Base-by-base conservation (phyloP, 2,888 invertebrate genomes). In the Tortrix viridana region DNA sequence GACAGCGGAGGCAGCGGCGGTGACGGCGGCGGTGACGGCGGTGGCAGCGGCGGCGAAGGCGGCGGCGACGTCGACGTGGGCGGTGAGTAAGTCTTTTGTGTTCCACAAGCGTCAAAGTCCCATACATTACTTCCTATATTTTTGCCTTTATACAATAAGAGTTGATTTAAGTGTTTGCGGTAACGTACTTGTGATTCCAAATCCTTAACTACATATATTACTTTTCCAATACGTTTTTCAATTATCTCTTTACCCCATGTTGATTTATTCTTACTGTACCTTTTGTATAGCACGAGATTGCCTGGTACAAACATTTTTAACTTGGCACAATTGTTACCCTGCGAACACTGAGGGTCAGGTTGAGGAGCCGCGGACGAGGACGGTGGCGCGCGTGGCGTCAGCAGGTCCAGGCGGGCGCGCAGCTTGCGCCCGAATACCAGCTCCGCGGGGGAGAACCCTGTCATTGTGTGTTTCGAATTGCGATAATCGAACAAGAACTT, bases 371-470 rank as follows among this genome's bases (percentile, higher is more conserved):
- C 16, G 5, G 56, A 56, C 9, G 32, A 18, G 12, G 43, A 44
- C 20, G 56, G n/a, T 3, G 46, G 46, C 23, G 16, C 5, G 5
- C 14, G 16, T 18, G 56, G 56, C 14, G 12, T 20, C 5, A 55
- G 12, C 20, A 62, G 9, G 44, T 53, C 57, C 14, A 63, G 16
- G 1, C 58, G 52, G 7, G 48, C 47, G 3, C 49, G 14, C 5
- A 63, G 18, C 7, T 52, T 38, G 5, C 50, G 47, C 9, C 59
- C 64, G n/a, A 43, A 65, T 1, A 65, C 50, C 14, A 65, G 12
- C 23, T 65, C 23, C 1, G 65, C 47, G n/a, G 61, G 65, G 18
- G 65, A 54, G 20, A 32, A 20, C 4, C 47, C 60, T 5, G 61
- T 61, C 14, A 47, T 49, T 1, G 48, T 41, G 16, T 65, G 38